Percentiles rank a stretch among this genome's conserved stretches.
These are phyloP conservation scores for Laticauda colubrina DNA, from an alignment of 2,113 vertebrate species.

Conservation along the genomic window DNA sequence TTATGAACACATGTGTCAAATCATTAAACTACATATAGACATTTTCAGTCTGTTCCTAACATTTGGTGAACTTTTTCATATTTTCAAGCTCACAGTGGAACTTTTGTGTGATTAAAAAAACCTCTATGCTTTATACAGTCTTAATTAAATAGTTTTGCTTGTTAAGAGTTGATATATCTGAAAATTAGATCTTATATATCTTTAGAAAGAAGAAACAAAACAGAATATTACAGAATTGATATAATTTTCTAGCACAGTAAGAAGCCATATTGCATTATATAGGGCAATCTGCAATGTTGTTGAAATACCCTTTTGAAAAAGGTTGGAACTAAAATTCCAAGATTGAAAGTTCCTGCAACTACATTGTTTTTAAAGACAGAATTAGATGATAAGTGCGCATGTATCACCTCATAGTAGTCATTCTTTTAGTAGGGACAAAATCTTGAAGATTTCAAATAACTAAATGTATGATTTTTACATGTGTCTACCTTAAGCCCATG, in stretches of 20 bases:
- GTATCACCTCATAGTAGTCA: background rate
- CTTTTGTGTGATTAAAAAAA: background rate
- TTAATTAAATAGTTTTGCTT: background rate
- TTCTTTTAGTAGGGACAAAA: background rate
- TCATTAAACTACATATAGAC: background rate
- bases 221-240: background rate
- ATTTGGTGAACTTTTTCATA: background rate
- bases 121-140: background rate
- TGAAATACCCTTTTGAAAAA: background rate
- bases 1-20: background rate
- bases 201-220: background rate
- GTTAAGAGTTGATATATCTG: background rate
- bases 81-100: background rate
- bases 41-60: background rate
- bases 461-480: background rate
- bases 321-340: background rate
- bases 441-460: background rate
- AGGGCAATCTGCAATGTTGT: background rate
- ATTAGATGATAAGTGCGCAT: background rate
- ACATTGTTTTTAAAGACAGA: background rate
- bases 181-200: background rate
- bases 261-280: background rate
- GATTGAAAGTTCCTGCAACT: background rate
- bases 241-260: background rate
- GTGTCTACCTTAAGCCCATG: background rate